A percentile compares a stretch with the other conserved stretches of the same genome.
Conservation (phyloP, 1,140 invertebrate species). For the Bicyclus anynana region DNA sequence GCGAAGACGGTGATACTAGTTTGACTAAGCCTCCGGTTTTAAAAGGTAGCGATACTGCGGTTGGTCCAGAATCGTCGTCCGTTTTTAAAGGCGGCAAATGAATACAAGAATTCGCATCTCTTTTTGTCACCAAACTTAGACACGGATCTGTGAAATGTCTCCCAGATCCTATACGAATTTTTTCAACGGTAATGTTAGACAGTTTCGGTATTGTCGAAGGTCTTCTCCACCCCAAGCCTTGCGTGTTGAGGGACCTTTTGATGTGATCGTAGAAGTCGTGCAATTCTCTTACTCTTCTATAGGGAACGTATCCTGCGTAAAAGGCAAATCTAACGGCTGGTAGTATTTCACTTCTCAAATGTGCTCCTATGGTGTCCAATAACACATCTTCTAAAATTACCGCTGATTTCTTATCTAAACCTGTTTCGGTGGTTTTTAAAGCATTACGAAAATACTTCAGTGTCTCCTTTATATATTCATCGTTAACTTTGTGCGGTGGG, state of each 20-base stretch:
- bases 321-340: conserved; percentile 78
- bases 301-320: conserved; percentile 79
- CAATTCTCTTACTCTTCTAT: conserved; percentile 71
- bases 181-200: conserved; percentile 53
- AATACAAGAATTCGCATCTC: conserved; percentile 59
- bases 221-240: conserved; percentile 78
- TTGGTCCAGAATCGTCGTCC: conserved; percentile 48
- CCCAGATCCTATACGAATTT: conserved; percentile 46
- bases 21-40: conserved; percentile 74
- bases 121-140: conserved; percentile 42
- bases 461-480: conserved; percentile 58
- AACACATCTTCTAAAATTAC: conserved; percentile 75
- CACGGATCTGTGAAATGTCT: conserved; percentile 46
- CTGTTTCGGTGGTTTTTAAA: conserved; percentile 61
- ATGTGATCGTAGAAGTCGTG: conserved; percentile 77
- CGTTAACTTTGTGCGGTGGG: conserved; percentile 58
- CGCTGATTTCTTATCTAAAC: conserved; percentile 62
- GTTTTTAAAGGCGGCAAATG: conserved; percentile 49
- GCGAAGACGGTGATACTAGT: conserved; percentile 72
- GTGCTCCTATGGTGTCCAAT: conserved; percentile 76
- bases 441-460: conserved; percentile 77
- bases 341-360: conserved; percentile 76
- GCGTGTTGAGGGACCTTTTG: conserved; percentile 76
- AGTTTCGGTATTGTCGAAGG: conserved; percentile 44
- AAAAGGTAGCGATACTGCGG: conserved; percentile 72